These are phyloP conservation scores for Lithodes maja DNA, from an alignment of 2,888 invertebrate species.

Conservation along the genomic window DNA sequence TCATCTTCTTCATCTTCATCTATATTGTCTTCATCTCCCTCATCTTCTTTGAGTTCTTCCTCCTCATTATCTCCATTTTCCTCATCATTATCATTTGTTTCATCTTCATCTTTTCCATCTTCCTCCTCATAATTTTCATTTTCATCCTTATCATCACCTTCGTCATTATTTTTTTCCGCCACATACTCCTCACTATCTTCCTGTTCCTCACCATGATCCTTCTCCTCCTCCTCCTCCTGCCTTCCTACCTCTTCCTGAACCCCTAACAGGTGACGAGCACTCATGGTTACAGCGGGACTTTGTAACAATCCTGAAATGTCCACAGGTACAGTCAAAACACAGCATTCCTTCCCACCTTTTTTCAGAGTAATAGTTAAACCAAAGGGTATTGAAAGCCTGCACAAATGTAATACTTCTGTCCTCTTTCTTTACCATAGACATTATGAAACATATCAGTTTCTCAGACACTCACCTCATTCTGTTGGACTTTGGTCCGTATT, in stretches of 20 bases:
- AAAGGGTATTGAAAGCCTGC: no score
- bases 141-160: not conserved
- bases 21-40: constrained; percentile 5
- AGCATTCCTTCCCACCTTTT: no score
- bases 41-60: constrained; percentile 1
- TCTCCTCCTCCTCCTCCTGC: constrained; percentile 29
- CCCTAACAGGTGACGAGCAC: constrained; percentile 67
- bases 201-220: constrained; percentile 14
- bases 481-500: no score
- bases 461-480: no score
- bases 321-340: constrained; percentile 60
- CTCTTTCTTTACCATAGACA: no score
- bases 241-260: constrained; percentile 55
- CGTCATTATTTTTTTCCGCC: not conserved
- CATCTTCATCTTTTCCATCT: not conserved
- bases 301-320: constrained; percentile 70
- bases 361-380: no score
- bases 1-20: constrained; percentile 34
- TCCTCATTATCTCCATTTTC: constrained; percentile 2
- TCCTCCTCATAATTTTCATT: not conserved
- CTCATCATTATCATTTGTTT: not conserved
- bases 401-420: no score
- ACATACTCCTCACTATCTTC: not conserved
- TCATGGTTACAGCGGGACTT: constrained; percentile 55
- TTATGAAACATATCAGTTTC: no score